Conservation (phyloP, 1,140 invertebrate genomes). For the Anastrepha ludens region DNA sequence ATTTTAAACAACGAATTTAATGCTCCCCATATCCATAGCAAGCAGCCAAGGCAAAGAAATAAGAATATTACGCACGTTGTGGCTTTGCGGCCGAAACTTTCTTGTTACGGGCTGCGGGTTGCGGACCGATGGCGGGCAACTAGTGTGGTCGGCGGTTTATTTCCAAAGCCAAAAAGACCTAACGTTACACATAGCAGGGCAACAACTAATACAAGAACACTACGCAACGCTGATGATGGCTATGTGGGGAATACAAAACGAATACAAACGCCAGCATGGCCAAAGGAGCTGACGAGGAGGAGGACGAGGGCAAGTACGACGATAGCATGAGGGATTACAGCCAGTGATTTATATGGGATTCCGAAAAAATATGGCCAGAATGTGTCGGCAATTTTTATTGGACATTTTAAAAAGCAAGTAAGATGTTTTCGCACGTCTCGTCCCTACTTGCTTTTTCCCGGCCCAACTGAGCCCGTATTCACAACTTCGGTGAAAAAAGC, state of each 20-base stretch:
- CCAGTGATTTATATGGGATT: constrained; percentile 75
- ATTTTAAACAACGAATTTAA: constrained; percentile 3
- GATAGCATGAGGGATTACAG: constrained; percentile 75
- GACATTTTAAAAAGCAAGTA: constrained; percentile 75
- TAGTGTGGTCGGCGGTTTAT: not conserved
- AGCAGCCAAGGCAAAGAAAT: not conserved
- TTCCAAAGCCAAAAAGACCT: constrained; percentile 28
- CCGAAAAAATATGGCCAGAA: constrained; percentile 75
- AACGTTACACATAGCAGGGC: not conserved
- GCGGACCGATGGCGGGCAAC: not conserved
- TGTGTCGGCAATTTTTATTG: constrained; percentile 75
- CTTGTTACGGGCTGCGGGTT: constrained; percentile 29
- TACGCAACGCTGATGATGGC: not conserved
- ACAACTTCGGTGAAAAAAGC: constrained; percentile 7
- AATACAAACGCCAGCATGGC: not conserved
- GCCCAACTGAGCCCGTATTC: constrained; percentile 6
- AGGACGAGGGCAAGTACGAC: constrained; percentile 63
- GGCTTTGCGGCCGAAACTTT: constrained; percentile 37
- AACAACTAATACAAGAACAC: not conserved
- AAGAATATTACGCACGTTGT: not conserved
- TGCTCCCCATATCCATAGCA: not conserved
- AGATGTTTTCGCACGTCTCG: constrained; percentile 68
- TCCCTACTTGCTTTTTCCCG: not conserved
- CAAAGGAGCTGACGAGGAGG: constrained; percentile 44
- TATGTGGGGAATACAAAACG: not conserved